Evolutionary conservation across 2,113 vertebrate genomes (phyloP).

Genomic region (Chaetodon trifascialis): DNA sequence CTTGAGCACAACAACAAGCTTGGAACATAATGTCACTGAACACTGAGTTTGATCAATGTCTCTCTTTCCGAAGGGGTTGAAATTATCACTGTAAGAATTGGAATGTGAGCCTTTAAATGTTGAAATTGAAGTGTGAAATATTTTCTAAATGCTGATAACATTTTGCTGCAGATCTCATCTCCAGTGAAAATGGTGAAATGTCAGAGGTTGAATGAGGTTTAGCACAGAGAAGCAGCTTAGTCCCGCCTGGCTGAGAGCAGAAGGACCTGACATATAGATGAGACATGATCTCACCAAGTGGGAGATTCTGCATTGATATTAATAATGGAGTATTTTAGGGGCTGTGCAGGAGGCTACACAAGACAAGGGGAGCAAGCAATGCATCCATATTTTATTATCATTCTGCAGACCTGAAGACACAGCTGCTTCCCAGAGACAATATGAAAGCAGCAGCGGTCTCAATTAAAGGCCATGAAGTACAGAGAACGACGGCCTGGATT

Average conservation of each 20-base stretch:
- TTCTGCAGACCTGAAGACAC: constrained; percentile 16
- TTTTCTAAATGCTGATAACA: constrained; percentile 23
- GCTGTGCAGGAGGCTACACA: constrained; percentile 14
- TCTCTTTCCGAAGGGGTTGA: neutral
- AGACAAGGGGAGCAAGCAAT: constrained; percentile 25
- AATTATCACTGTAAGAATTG: neutral
- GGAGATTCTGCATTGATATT: constrained; percentile 54
- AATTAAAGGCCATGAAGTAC: neutral
- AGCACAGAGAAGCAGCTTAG: constrained; percentile 52
- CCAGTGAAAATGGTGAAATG: constrained; percentile 55
- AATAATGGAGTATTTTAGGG: constrained; percentile 63
- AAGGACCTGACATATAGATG: constrained; percentile 49
- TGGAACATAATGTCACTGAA: neutral
- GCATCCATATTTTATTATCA: constrained; percentile 61
- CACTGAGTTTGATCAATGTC: neutral
- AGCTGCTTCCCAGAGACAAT: constrained; percentile 34
- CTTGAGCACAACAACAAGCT: neutral
- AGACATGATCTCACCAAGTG: constrained; percentile 46
- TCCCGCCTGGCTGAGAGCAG: constrained; percentile 43
- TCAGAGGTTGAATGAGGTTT: constrained; percentile 61
- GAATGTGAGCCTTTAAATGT: constrained; percentile 9
- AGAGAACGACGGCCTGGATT: too few species aligned
- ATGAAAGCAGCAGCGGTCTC: constrained; percentile 12
- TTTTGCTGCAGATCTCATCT: constrained; percentile 28
- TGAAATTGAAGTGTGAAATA: constrained; percentile 17